Percentiles rank a stretch among this genome's conserved stretches.
phyloP scores from a whole-genome alignment of 2,797 vertebrate species.

The Myripristis murdjan region DNA sequence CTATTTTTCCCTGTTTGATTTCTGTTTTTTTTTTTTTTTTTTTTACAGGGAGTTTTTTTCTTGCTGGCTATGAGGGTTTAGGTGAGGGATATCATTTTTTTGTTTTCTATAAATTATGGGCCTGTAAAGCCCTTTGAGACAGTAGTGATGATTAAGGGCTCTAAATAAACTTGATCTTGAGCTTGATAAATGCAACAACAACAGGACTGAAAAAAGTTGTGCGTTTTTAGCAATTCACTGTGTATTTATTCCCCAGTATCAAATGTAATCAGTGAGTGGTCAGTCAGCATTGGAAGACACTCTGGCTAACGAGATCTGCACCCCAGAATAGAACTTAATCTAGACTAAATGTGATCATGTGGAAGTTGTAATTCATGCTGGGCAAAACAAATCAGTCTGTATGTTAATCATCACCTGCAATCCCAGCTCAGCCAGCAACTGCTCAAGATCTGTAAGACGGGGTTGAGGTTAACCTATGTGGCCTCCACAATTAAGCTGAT shows the following conservation, averaged over 20 bases:
- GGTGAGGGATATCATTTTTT: too few relatives aligned
- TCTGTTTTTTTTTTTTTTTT: too few relatives aligned
- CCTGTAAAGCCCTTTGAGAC: too few relatives aligned
- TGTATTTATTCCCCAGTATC: not conserved
- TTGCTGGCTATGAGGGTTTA: too few relatives aligned
- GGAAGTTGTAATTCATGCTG: not conserved
- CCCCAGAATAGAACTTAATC: conserved; percentile 2
- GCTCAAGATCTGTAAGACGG: not conserved
- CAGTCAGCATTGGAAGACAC: not conserved
- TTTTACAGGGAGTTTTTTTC: too few relatives aligned
- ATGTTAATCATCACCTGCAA: not conserved
- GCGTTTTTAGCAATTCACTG: not conserved
- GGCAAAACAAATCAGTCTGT: not conserved
- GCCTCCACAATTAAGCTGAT: not conserved
- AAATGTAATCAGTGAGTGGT: not conserved
- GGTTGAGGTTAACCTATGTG: not conserved
- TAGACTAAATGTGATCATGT: not conserved
- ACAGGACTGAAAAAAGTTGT: not conserved
- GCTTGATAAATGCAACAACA: not conserved
- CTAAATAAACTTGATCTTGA: too few relatives aligned
- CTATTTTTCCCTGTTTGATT: too few relatives aligned
- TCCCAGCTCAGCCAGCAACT: not conserved
- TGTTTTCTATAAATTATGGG: too few relatives aligned
- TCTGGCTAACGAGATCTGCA: not conserved
- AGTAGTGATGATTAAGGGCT: too few relatives aligned